These are phyloP conservation scores for Ctenopoma multispine DNA, from an alignment of 2,797 vertebrate species.

Conservation along the genomic window DNA sequence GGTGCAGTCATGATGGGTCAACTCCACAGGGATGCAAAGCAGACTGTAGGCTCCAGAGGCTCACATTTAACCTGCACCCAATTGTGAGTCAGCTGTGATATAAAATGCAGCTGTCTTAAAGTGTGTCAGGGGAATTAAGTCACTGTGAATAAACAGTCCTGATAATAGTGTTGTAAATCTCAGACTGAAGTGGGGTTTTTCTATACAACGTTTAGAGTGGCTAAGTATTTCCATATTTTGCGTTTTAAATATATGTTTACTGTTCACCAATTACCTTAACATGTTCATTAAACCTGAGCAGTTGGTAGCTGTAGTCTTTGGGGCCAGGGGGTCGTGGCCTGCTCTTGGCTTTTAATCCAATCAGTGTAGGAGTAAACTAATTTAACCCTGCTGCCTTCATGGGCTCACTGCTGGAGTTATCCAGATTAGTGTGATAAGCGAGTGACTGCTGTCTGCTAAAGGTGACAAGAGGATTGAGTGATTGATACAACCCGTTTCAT, in stretches of 20 bases:
- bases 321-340: slow-evolving; percentile 52
- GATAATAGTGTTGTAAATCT: slow-evolving; percentile 44
- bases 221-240: slow-evolving; percentile 10
- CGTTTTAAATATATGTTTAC: neutral
- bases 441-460: slow-evolving; percentile 54
- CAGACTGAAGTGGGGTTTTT: neutral
- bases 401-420: slow-evolving; percentile 67
- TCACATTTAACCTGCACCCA: slow-evolving; percentile 64
- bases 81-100: slow-evolving; percentile 75
- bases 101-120: slow-evolving; percentile 55
- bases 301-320: slow-evolving; percentile 27
- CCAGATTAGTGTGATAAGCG: slow-evolving; percentile 78
- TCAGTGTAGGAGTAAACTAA: slow-evolving; percentile 79
- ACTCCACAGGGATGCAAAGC: slow-evolving; percentile 22
- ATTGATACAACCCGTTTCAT: slow-evolving; percentile 67
- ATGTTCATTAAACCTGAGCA: slow-evolving; percentile 50
- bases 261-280: slow-evolving; percentile 13
- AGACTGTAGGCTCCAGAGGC: slow-evolving; percentile 51
- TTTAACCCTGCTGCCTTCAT: slow-evolving; percentile 72
- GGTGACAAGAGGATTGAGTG: slow-evolving; percentile 65
- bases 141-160: slow-evolving; percentile 43
- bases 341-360: slow-evolving; percentile 77
- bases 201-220: neutral
- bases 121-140: slow-evolving; percentile 35
- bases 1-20: slow-evolving; percentile 31